Conservation (phyloP, 2,888 invertebrate species). For the Trachelus tabidus region DNA sequence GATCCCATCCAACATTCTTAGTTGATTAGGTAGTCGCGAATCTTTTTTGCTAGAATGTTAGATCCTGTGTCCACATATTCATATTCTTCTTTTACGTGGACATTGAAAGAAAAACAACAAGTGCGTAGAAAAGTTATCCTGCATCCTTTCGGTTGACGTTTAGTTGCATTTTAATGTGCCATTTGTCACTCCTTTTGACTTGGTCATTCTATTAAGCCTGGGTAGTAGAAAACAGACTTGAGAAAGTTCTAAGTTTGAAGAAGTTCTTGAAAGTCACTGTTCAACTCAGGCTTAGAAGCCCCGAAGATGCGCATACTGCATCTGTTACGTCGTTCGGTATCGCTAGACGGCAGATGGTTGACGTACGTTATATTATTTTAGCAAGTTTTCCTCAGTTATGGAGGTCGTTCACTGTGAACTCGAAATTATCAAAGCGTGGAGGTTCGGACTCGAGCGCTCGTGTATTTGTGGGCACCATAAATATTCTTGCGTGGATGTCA, state of each 20-base stretch:
- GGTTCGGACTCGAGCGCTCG: background rate
- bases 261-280: constrained; percentile 17
- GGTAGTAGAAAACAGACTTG: background rate
- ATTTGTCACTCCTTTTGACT: too few relatives aligned
- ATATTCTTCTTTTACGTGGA: background rate
- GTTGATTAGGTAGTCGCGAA: background rate
- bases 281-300: constrained; percentile 40
- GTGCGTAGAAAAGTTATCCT: background rate
- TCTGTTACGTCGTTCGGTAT: constrained; percentile 1
- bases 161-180: too few relatives aligned
- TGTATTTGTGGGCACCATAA: too few relatives aligned
- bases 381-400: background rate
- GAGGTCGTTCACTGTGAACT: background rate
- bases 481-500: background rate
- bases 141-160: background rate
- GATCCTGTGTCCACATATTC: background rate
- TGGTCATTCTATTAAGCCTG: background rate
- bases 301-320: constrained; percentile 24
- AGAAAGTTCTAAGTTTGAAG: background rate
- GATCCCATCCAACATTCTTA: constrained; percentile 2
- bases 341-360: background rate
- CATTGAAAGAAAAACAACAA: too few relatives aligned
- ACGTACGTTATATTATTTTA: background rate
- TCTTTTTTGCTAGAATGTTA: background rate
- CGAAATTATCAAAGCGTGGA: background rate